Evolutionary conservation across 2,888 invertebrate genomes (phyloP), one percentile per base, ranked within the genome.

Genomic region (Pardosa pseudoannulata): DNA sequence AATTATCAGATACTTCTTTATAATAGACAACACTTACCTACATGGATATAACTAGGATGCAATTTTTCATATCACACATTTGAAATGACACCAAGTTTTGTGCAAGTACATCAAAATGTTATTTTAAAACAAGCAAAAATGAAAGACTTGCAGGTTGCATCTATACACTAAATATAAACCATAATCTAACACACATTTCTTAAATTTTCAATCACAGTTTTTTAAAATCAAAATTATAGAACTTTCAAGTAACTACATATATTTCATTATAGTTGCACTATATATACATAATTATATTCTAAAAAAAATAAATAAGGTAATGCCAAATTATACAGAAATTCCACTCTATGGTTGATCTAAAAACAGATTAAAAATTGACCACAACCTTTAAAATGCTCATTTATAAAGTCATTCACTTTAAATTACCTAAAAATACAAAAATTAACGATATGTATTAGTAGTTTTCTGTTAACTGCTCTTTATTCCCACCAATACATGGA

Each of bases 91-190:
- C 50, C 71, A 67, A 78, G 65, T 62, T 39, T 76, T 56, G 78
- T 85, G 83, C 83, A 78, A 72, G 67, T 68, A 85, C 83, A 85
- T 41, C 83, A 85, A 85, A 85, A 83, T 78, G 65, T 78, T 62
- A 65, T 32, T 27, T 28, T 36, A 74, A 76, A 73, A 71, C 65
- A 78, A 73, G 65, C 72, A 67, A 32, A 72, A 85, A 56, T 56
- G 56, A 65, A 65, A 65, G 65, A 31, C 31, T 31, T 65, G 65
- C 65, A 31, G 65, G 31, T 65, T 65, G 29, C 31, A 29, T 9
- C 65, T 65, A 65, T 29, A 31, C 65, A 56, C 56, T 65, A 65
- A 65, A 56, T 56, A 23, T 56, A 56, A 56, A 70, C 23, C 13
- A 36, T 41, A 36, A 23, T 19, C n/a, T 36, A 68, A 28, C 13